A percentile compares a stretch with the other conserved stretches of the same genome.
These are phyloP conservation scores for Epinephelus moara DNA, from an alignment of 2,113 vertebrate species.

Conservation along the genomic window DNA sequence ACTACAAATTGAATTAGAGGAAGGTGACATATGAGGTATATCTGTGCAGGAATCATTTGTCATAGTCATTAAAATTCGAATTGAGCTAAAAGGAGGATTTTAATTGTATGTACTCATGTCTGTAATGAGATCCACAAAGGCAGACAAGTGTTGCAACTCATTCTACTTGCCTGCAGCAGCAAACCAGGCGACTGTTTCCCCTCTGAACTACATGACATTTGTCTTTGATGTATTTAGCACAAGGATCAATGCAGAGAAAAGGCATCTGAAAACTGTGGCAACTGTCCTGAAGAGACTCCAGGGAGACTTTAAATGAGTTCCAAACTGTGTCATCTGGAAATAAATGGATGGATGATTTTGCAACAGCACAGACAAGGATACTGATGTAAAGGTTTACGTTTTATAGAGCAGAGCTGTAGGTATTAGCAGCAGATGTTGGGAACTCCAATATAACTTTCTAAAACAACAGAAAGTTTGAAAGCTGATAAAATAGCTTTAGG, in stretches of 20 bases:
- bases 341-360: conserved; percentile 28
- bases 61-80: neutral
- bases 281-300: conserved; percentile 50
- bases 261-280: conserved; percentile 29
- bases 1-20: neutral
- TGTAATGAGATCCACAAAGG: conserved; percentile 41
- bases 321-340: conserved; percentile 31
- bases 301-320: conserved; percentile 35
- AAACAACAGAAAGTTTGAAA: neutral
- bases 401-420: conserved; percentile 8
- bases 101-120: conserved; percentile 3
- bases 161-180: conserved; percentile 32
- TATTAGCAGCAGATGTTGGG: conserved; percentile 18
- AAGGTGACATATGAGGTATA: neutral
- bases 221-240: conserved; percentile 57
- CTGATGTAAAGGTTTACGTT: neutral
- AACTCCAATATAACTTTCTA: neutral
- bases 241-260: conserved; percentile 17
- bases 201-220: conserved; percentile 30
- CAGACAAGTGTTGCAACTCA: conserved; percentile 3
- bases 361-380: conserved; percentile 1
- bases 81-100: neutral
- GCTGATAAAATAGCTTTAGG: too few relatives aligned
- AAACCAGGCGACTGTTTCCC: conserved; percentile 7
- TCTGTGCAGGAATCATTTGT: conserved; percentile 4